Conservation (phyloP, 2,113 vertebrate genomes). For the Hemibates koningsi region DNA sequence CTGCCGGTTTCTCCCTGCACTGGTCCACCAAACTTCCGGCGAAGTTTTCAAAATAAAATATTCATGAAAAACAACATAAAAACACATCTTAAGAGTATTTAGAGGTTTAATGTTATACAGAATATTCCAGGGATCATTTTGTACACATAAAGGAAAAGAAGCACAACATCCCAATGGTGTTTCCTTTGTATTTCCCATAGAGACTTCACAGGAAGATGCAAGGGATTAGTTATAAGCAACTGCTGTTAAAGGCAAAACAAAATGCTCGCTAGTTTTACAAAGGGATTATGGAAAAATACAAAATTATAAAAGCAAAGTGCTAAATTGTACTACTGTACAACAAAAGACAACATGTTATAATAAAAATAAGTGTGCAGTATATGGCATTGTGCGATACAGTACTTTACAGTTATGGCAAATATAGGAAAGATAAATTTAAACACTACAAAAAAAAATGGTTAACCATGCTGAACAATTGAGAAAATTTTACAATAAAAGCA, state of each 20-base stretch:
- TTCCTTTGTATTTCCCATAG: constrained; percentile 26
- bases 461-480: constrained; percentile 53
- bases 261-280: constrained; percentile 27
- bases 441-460: constrained; percentile 48
- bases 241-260: constrained; percentile 45
- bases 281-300: constrained; percentile 36
- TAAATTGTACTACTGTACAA: constrained; percentile 57
- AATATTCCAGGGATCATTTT: constrained; percentile 33
- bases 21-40: background rate
- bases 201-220: constrained; percentile 17
- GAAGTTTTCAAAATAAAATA: background rate
- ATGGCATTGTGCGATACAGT: constrained; percentile 65
- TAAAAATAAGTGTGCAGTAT: constrained; percentile 57
- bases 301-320: constrained; percentile 56
- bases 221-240: constrained; percentile 28
- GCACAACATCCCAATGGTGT: constrained; percentile 35
- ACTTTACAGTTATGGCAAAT: constrained; percentile 63
- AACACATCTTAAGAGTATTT: background rate
- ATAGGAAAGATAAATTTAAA: constrained; percentile 58
- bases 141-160: constrained; percentile 50
- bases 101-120: constrained; percentile 65
- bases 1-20: background rate
- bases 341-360: constrained; percentile 46
- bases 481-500: constrained; percentile 50
- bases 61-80: background rate